Base-by-base conservation (phyloP, 2,797 vertebrate genomes). In the Anabacerthia variegaticeps region DNA sequence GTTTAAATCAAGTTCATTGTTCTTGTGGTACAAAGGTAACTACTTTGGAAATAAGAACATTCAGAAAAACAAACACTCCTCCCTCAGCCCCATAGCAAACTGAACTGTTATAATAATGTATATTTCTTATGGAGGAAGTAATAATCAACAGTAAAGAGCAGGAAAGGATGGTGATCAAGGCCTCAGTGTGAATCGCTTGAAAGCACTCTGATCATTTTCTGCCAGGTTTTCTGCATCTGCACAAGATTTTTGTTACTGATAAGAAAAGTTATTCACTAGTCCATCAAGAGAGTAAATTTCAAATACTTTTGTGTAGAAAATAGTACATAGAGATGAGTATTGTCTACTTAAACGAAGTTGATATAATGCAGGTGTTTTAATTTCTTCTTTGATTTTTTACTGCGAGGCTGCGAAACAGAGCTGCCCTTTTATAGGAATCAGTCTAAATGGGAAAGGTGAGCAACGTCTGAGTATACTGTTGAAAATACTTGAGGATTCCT, bases 1-100 rank as follows among this genome's bases (percentile, higher is more conserved):
- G 36, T 81, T 96, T 89, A 78, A 97, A 96, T 96, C 93, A 96
- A 83, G 89, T 94, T 88, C 96, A 88, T 78, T 96, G 92, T 94
- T 97, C 85, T 94, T 96, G 92, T 94, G 89, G 56, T 88, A 93
- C 85, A 86, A 86, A 92, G 36, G 51, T 65, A 96, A 85, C 74
- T 51, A 48, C 63, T 81, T 93, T 30, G 94, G 39, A 89, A 89
- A 94, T 52, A 67, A 88, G 51, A 75, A 2, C 8, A 17, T 22
- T 2, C 24, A 52, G 37, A 34, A 87, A 63, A 95, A 54, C 24
- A 51, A 80, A n/a, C 22, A 54, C 4, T 78, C 5, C 8, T 89
- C 32, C 16, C 14, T 88, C 46, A 43, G 12, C 0, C 1, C 10
- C 49, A 16, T 66, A 73, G 37, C 8, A 90, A 56, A 62, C 32